Evolutionary conservation across 2,888 invertebrate genomes (phyloP), one percentile per base, ranked within the genome.

Genomic region (Heliconius ethilla): DNA sequence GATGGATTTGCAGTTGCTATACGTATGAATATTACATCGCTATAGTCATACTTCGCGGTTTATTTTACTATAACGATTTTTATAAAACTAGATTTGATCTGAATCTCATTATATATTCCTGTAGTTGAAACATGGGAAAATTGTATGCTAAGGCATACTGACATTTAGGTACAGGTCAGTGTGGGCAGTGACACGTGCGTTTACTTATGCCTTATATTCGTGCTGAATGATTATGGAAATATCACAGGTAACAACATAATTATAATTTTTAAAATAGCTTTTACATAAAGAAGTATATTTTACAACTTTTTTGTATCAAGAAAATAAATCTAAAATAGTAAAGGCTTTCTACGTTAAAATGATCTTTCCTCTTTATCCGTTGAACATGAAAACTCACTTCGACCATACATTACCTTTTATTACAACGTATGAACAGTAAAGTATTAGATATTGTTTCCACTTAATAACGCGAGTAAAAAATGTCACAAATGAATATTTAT

Each of bases 91-190:
- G 6, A 40, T 67, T 67, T 25, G 37, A 67, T 67, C n/a, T 67
- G 40, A 11, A 25, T 10, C 40, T 67, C 25, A 40, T 37, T 40
- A 67, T 69, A 25, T 40, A 25, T 69, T 69, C 25, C 25, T 69
- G 40, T 18, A 25, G 40, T 40, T 40, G 40, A 40, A 69, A 45
- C 18, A 25, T 15, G 15, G 72, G 59, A 15, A 59, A n/a, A n/a
- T n/a, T 25, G 59, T 59, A 55, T 37, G n/a, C 33, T 72, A 37
- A 33, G 72, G 59, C 25, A 72, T 25, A 22, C 59, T 59, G 72
- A 72, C 59, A 72, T 69, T 69, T 69, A 69, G 13, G 40, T 69
- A 6, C 72, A 72, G 72, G 59, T 72, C 59, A 59, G 33, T 72
- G 72, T 72, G 72, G 72, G 72, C 25, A 25, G 72, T 13, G n/a